Base-by-base conservation (phyloP, 1,140 invertebrate genomes). In the Megalonaias nervosa region DNA sequence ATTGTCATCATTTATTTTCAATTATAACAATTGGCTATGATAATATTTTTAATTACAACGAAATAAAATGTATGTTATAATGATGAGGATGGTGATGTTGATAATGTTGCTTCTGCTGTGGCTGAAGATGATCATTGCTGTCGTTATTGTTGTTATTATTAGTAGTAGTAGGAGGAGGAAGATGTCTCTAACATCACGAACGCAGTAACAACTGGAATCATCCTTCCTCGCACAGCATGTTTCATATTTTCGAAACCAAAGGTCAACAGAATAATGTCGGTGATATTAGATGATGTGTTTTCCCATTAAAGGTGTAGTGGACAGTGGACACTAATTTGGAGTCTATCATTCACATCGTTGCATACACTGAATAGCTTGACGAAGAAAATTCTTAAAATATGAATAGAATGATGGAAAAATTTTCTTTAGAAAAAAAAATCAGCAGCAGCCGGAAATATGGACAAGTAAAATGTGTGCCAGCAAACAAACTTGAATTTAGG, bases 391-490 rank as follows among this genome's bases (percentile, higher is more conserved):
- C 74, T 21, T 81, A 80, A 19, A 82, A 84, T 65, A 26, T 73
- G n/a, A 73, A 82, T 2, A 82, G 76, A 68, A 48, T 71, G 82
- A 48, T 59, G 85, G n/a, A 58, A 74, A 15, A 72, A 84, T 11
- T 81, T 82, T 11, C 73, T 87, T 65, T 84, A 83, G 12, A 87
- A 87, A 67, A 84, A 81, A 48, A 84, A 80, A 72, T 69, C 38
- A 6, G 38, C 17, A 19, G 2, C 38, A 9, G 38, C 0, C 5
- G 38, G 38, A 38, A 38, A 38, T 38, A 9, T 38, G 38, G 38
- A 38, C 38, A 9, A 38, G 5, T 9, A 38, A 38, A 38, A 38
- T 38, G 38, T 38, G 9, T 5, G 38, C 4, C 9, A 6, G 9
- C 38, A 38, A 38, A 6, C 4, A 3, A 38, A 38, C 4, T 38